Conservation (phyloP, 1,140 invertebrate genomes). For the Saccostrea cuccullata region DNA sequence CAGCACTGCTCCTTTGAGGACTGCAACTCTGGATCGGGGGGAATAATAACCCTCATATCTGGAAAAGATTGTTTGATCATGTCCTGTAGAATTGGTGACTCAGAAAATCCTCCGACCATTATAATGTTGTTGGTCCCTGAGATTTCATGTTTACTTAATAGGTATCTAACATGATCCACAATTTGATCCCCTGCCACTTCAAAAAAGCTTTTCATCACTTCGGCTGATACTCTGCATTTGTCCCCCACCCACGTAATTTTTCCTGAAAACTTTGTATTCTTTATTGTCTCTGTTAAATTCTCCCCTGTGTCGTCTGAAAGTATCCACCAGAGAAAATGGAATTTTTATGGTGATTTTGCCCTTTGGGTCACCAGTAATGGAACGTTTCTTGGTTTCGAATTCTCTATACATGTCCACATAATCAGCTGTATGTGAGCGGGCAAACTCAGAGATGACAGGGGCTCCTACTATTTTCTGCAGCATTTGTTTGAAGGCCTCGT, state of each 20-base stretch:
- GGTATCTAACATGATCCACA: too few relatives aligned
- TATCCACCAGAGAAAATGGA: conserved; percentile 52
- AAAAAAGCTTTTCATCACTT: conserved; percentile 48
- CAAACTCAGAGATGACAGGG: too few relatives aligned
- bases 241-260: conserved; percentile 38
- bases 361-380: conserved; percentile 17
- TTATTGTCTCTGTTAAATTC: too few relatives aligned
- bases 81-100: too few relatives aligned
- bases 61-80: too few relatives aligned
- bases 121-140: too few relatives aligned
- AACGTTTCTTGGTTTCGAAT: conserved; percentile 62
- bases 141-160: too few relatives aligned
- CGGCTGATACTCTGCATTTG: conserved; percentile 43
- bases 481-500: too few relatives aligned
- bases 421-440: too few relatives aligned
- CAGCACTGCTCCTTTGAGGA: too few relatives aligned
- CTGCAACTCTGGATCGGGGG: conserved; percentile 59
- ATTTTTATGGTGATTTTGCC: conserved; percentile 54
- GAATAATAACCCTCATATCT: conserved; percentile 52
- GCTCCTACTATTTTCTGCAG: too few relatives aligned
- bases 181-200: conserved; percentile 41
- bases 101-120: too few relatives aligned
- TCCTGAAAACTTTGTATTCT: conserved; percentile 36
- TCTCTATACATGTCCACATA: conserved; percentile 59
- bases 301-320: conserved; percentile 46